These are phyloP conservation scores for Chelidonichthys spinosus DNA, from an alignment of 2,797 vertebrate species.

Conservation along the genomic window DNA sequence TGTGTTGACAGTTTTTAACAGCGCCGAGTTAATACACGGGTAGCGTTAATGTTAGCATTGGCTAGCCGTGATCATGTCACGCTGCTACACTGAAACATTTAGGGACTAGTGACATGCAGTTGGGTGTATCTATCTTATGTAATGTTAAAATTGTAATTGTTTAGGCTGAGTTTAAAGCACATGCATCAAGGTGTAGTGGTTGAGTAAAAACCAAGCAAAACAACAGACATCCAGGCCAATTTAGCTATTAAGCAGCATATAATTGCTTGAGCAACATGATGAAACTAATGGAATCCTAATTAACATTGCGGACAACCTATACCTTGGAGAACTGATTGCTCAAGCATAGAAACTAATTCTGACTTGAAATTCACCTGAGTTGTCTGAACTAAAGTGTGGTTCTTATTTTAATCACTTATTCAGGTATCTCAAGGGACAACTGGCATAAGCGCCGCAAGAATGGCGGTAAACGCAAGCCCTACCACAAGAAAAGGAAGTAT, in stretches of 20 bases:
- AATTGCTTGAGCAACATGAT: slow-evolving; percentile 87
- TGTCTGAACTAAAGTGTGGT: accelerated
- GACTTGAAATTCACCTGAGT: accelerated
- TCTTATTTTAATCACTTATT: neutral
- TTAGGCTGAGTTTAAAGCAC: too few relatives aligned
- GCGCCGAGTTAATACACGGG: accelerated
- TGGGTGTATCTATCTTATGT: accelerated
- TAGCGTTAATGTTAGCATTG: slow-evolving; percentile 11
- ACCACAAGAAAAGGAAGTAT: slow-evolving; percentile 99
- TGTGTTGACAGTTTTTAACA: accelerated
- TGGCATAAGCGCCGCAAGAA: slow-evolving; percentile 99
- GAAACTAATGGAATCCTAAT: slow-evolving; percentile 82
- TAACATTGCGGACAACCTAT: slow-evolving; percentile 77
- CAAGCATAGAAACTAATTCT: slow-evolving; percentile 44
- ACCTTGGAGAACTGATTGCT: slow-evolving; percentile 90
- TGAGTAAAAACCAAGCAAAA: too few relatives aligned
- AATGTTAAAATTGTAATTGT: neutral
- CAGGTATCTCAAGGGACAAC: slow-evolving; percentile 98
- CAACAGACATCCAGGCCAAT: too few relatives aligned
- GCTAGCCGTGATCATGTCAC: slow-evolving; percentile 30
- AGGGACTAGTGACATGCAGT: accelerated
- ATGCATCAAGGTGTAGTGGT: too few relatives aligned
- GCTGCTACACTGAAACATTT: neutral
- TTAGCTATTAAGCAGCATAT: neutral
- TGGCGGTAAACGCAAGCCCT: slow-evolving; percentile 97